Percentiles rank a stretch among this genome's conserved stretches.
Evolutionary conservation across 2,888 invertebrate species (phyloP).

Genomic region (Tubulanus polymorphus): DNA sequence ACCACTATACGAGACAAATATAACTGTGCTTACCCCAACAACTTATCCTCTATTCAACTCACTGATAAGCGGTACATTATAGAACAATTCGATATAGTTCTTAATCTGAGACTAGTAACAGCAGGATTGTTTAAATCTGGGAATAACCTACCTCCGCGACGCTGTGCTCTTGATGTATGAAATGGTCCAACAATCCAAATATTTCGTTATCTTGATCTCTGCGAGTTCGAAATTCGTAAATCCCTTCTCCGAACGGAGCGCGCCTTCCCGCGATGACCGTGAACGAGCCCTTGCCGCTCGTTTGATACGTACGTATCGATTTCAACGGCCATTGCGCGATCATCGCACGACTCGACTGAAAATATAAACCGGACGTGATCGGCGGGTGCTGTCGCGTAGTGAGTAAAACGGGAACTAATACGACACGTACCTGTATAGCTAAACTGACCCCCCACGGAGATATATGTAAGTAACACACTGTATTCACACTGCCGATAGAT

Average conservation of each 20-base stretch:
- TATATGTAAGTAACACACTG: constrained; percentile 44
- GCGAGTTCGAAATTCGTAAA: constrained; percentile 42
- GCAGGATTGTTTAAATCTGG: too few species aligned
- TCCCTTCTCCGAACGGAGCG: constrained; percentile 47
- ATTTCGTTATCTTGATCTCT: constrained; percentile 35
- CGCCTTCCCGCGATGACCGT: constrained; percentile 42
- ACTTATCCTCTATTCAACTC: too few species aligned
- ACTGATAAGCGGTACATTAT: too few species aligned
- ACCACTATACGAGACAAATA: too few species aligned
- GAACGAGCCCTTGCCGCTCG: constrained; percentile 41
- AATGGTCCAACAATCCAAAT: constrained; percentile 44
- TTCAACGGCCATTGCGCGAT: constrained; percentile 51
- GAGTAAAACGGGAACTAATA: background rate
- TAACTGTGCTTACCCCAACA: too few species aligned
- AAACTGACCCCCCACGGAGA: constrained; percentile 47
- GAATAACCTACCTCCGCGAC: constrained; percentile 22
- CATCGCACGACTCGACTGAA: constrained; percentile 38
- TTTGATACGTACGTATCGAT: constrained; percentile 46
- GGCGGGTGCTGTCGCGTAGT: too few species aligned
- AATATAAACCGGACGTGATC: too few species aligned
- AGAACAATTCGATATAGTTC: too few species aligned
- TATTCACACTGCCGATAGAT: constrained; percentile 42
- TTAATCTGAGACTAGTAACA: too few species aligned
- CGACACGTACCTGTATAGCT: constrained; percentile 38
- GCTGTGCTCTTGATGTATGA: constrained; percentile 34